A percentile compares a stretch with the other conserved stretches of the same genome.
phyloP scores from a whole-genome alignment of 2,797 vertebrate genomes.

The Scolopax bukidnonensis region DNA sequence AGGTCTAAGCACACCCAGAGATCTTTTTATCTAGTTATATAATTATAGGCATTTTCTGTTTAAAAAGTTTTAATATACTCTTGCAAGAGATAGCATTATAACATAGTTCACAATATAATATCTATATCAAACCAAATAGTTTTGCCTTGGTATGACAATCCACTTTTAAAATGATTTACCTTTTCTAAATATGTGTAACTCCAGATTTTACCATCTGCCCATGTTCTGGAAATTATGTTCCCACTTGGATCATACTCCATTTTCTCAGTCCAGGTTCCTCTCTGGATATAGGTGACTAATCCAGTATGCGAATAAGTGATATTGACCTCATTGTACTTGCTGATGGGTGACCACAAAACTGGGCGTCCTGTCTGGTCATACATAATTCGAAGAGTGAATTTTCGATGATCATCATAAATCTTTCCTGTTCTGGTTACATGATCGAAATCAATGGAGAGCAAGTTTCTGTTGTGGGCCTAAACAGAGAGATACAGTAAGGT shows the following conservation, averaged over 20 bases:
- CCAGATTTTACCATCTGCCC: conserved; percentile 99
- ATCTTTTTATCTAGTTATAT: background rate
- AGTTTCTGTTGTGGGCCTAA: conserved; percentile 97
- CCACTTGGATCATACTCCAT: conserved; percentile 94
- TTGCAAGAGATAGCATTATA: background rate
- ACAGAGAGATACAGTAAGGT: conserved; percentile 2
- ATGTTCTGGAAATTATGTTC: conserved; percentile 91
- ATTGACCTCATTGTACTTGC: conserved; percentile 96
- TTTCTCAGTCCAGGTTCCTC: conserved; percentile 95
- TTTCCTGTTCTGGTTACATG: conserved; percentile 93
- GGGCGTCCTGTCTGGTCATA: conserved; percentile 92
- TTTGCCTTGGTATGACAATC: background rate
- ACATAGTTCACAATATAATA: background rate
- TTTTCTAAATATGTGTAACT: conserved; percentile 97
- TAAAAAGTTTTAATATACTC: background rate
- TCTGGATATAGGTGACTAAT: conserved; percentile 90
- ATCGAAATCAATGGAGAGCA: conserved; percentile 97
- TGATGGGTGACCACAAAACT: conserved; percentile 92
- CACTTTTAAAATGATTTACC: conserved; percentile 76
- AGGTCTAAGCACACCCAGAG: background rate
- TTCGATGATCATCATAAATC: conserved; percentile 98
- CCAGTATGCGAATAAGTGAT: conserved; percentile 92
- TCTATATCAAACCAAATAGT: background rate
- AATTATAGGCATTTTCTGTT: background rate
- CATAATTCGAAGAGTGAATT: conserved; percentile 96